These are phyloP conservation scores for Parotocinclus haroldoi DNA, from an alignment of 2,797 vertebrate species.

Conservation along the genomic window DNA sequence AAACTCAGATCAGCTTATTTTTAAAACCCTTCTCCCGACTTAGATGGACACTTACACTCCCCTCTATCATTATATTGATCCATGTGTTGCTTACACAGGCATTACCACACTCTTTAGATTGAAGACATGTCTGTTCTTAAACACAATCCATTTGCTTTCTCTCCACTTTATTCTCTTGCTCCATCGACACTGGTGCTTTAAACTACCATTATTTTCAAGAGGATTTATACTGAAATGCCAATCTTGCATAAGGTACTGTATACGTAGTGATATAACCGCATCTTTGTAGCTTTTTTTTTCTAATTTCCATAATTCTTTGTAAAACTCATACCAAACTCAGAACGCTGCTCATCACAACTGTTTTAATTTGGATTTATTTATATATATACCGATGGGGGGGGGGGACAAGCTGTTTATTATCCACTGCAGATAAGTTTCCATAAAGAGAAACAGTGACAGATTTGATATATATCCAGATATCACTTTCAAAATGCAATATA, in stretches of 20 bases:
- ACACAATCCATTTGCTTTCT: conserved; percentile 28
- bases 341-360: conserved; percentile 39
- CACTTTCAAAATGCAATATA: conserved; percentile 49
- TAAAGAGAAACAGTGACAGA: conserved; percentile 59
- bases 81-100: conserved; percentile 71
- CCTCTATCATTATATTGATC: conserved; percentile 70
- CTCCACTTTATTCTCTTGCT: conserved; percentile 22
- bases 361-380: conserved; percentile 46
- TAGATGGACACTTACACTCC: conserved; percentile 68
- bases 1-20: conserved; percentile 37
- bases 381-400: conserved; percentile 64
- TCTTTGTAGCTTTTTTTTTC: not conserved
- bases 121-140: conserved; percentile 60
- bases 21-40: conserved; percentile 51
- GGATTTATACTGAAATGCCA: conserved; percentile 5
- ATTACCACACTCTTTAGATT: conserved; percentile 72
- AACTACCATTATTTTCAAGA: not conserved
- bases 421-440: conserved; percentile 59
- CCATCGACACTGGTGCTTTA: conserved; percentile 6
- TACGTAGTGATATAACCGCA: conserved; percentile 9
- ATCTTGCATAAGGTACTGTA: not conserved
- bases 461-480: conserved; percentile 42
- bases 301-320: not conserved
- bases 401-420: conserved; percentile 61
- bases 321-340: conserved; percentile 28